phyloP scores from a whole-genome alignment of 2,888 invertebrate species.

The Agelastica alni region DNA sequence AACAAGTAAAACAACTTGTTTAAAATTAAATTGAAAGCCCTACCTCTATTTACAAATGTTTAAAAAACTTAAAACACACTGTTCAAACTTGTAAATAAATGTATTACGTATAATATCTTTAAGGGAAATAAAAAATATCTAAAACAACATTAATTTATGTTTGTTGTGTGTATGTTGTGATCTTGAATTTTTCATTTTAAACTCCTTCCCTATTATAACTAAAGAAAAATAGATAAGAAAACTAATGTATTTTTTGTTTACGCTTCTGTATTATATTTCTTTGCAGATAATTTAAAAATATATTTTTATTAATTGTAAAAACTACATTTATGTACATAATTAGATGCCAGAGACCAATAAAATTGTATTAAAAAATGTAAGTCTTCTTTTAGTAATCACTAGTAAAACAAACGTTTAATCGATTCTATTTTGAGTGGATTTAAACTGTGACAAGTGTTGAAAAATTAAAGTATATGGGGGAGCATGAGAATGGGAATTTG shows the following conservation, averaged over 20 bases:
- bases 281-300: conserved; percentile 6
- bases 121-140: too few relatives aligned
- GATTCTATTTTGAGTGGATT: too few relatives aligned
- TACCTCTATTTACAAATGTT: too few relatives aligned
- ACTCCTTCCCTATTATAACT: conserved; percentile 7
- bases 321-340: conserved; percentile 12
- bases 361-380: conserved; percentile 5
- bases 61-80: conserved; percentile 10
- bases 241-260: neutral
- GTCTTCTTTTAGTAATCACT: too few relatives aligned
- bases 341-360: conserved; percentile 5
- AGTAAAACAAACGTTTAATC: too few relatives aligned
- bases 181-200: conserved; percentile 1
- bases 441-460: too few relatives aligned
- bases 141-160: too few relatives aligned
- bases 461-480: too few relatives aligned
- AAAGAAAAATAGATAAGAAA: conserved; percentile 1
- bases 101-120: neutral
- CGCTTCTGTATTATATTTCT: neutral
- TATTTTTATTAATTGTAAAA: conserved; percentile 10
- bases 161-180: too few relatives aligned
- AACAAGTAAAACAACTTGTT: too few relatives aligned
- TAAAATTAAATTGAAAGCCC: too few relatives aligned
- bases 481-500: too few relatives aligned
- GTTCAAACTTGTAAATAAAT: conserved; percentile 7